Percentiles rank a stretch among this genome's conserved stretches.
Conservation (phyloP, 2,113 vertebrate genomes). For the Miniopterus natalensis region DNA sequence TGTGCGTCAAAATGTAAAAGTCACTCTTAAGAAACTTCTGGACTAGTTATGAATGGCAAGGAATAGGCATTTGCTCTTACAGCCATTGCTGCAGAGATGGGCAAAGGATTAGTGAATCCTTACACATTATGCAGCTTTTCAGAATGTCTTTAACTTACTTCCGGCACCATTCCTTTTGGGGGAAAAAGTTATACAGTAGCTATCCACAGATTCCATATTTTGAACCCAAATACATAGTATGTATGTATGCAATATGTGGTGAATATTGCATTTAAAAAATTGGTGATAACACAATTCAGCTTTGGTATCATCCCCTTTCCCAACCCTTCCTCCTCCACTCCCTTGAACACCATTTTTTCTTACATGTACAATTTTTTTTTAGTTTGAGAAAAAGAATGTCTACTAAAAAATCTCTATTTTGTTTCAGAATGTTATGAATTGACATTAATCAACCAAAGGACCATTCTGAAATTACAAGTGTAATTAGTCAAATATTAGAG, state of each 20-base stretch:
- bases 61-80: background rate
- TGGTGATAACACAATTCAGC: background rate
- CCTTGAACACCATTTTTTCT: background rate
- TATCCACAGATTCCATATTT: background rate
- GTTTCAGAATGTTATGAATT: background rate
- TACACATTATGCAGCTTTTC: background rate
- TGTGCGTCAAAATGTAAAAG: background rate
- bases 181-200: background rate
- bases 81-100: background rate
- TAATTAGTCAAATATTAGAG: background rate
- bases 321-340: rapidly evolving
- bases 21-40: background rate
- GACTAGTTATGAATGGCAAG: background rate
- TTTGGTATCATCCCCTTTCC: rapidly evolving
- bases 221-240: background rate
- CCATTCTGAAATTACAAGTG: background rate
- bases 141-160: background rate
- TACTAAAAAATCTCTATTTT: background rate
- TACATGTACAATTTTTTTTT: background rate
- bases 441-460: background rate
- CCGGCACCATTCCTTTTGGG: background rate
- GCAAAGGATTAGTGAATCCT: too few species aligned
- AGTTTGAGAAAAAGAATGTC: background rate
- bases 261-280: background rate
- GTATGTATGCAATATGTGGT: background rate